These are phyloP conservation scores for Campylomormyrus tamandua DNA, from an alignment of 2,113 vertebrate species.

Conservation along the genomic window DNA sequence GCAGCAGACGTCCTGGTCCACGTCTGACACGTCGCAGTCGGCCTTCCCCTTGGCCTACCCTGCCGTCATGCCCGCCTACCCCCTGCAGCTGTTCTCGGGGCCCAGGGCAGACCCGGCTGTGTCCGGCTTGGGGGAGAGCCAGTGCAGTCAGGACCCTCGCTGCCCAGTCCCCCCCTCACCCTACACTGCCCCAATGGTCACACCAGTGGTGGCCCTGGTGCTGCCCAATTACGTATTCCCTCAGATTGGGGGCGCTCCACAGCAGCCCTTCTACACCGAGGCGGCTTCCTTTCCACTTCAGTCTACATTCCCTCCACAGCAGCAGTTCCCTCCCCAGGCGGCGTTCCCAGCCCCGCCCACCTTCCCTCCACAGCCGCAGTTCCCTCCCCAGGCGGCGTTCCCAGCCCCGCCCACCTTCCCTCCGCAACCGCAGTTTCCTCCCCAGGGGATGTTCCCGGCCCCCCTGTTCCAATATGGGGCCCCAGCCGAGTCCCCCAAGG, in stretches of 20 bases:
- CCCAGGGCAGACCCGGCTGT: constrained; percentile 47
- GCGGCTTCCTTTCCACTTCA: constrained; percentile 53
- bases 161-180: constrained; percentile 51
- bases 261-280: constrained; percentile 57
- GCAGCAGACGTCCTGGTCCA: constrained; percentile 79
- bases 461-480: constrained; percentile 59
- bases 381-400: constrained; percentile 40
- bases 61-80: constrained; percentile 60
- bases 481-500: constrained; percentile 48
- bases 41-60: constrained; percentile 69
- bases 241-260: constrained; percentile 47
- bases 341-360: constrained; percentile 47
- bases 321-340: constrained; percentile 45
- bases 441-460: constrained; percentile 36
- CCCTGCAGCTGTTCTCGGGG: constrained; percentile 38
- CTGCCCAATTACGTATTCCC: constrained; percentile 73
- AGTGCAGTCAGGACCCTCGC: constrained; percentile 46
- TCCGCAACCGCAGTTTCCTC: constrained; percentile 47
- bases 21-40: constrained; percentile 71
- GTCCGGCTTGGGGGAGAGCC: constrained; percentile 51
- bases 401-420: constrained; percentile 52
- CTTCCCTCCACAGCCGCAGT: constrained; percentile 49
- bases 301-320: constrained; percentile 43
- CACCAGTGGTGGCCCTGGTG: constrained; percentile 76
- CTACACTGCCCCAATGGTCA: constrained; percentile 64